phyloP scores from a whole-genome alignment of 2,797 vertebrate genomes.

The Nyctibius grandis region DNA sequence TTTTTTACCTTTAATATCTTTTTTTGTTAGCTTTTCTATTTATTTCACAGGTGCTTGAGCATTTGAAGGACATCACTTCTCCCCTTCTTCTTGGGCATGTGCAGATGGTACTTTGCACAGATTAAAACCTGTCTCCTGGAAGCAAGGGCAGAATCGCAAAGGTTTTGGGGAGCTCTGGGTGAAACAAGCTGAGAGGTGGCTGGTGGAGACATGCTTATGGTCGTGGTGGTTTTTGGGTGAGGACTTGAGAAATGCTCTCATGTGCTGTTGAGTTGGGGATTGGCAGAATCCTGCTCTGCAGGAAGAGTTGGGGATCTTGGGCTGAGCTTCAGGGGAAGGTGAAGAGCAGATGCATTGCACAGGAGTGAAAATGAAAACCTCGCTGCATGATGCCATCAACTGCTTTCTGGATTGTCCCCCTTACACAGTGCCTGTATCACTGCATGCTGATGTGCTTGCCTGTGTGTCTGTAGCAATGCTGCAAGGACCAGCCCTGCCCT shows the following conservation, averaged over 20 bases:
- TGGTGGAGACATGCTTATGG: background rate
- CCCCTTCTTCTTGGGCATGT: background rate
- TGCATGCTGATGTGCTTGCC: rapidly evolving
- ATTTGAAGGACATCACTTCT: background rate
- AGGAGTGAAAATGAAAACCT: background rate
- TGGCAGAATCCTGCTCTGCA: background rate
- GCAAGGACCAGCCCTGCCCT: background rate
- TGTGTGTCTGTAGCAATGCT: background rate
- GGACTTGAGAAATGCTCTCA: background rate
- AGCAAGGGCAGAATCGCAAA: background rate
- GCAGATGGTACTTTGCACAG: background rate
- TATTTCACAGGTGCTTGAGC: slow-evolving; percentile 36
- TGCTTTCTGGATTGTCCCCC: background rate
- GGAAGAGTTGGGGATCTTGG: background rate
- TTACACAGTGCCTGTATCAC: rapidly evolving
- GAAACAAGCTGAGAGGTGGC: background rate
- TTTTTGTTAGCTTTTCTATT: background rate
- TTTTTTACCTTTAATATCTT: background rate
- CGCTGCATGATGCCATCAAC: rapidly evolving
- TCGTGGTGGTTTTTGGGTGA: background rate
- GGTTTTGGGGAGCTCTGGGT: background rate
- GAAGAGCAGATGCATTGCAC: background rate
- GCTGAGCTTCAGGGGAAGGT: background rate
- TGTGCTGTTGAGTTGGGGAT: background rate
- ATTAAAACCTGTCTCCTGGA: background rate